Evolutionary conservation across 2,888 invertebrate species (phyloP), one percentile per base, ranked within the genome.

Genomic region (Polydrusus tereticollis): DNA sequence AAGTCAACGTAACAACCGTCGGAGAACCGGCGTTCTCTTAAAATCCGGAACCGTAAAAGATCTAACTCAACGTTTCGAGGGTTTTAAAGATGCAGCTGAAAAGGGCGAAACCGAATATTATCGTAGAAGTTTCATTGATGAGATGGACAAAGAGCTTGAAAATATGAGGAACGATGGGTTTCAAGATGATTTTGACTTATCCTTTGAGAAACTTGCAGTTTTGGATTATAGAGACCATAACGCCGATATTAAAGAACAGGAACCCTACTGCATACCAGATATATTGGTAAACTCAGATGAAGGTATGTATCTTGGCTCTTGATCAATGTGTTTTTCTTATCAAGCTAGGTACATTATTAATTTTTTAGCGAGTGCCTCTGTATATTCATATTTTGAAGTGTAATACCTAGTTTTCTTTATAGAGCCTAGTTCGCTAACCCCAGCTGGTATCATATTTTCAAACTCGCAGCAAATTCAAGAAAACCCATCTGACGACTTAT

Each of bases 151-250:
- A 6, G 75, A 76, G 62, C 10, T 78, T n/a, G 77, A 76, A 23
- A 72, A 79, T 47, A 78, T 79, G 79, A 72, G 66, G 65, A 59
- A 60, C 10, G 78, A 79, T 59, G 78, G 79, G 0, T 78, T 77
- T 26, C 38, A 76, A 6, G 79, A 78, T 38, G 76, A 77, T 0
- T 58, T 72, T 47, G 36, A 68, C 55, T 55, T 64, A 43, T 65
- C 59, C 3, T 23, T 66, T 26, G 65, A 64, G n/a, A 70, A 73
- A 41, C 23, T 65, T 16, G 43, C 50, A 14, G n/a, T 33, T n/a
- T 20, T 58, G 7, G 43, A 64, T 55, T 41, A 64, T 29, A 21
- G 50, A 12, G 50, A 65, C 5, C 50, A 50, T n/a, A 16, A 29
- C 26, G 14, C 0, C 1, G 10, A 2, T 47, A 23, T 5, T 47